Evolutionary conservation across 2,888 invertebrate species (phyloP), one percentile per base, ranked within the genome.

Genomic region (Cyaniris semiargus): DNA sequence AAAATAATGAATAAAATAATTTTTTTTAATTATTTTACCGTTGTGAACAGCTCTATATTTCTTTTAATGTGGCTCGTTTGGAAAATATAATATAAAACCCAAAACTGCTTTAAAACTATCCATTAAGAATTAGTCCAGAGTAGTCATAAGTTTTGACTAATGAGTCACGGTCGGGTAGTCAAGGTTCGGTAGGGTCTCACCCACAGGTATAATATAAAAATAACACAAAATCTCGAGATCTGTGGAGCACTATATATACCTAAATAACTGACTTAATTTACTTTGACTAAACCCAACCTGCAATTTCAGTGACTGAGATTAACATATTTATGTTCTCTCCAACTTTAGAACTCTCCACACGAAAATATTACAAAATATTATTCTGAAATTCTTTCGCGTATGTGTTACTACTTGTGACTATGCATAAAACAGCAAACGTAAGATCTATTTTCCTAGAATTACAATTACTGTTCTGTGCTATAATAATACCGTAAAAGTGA

Each of bases 101-200:
- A 27, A 60, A 66, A 13, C 18, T 6, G 3, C 66, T 66, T 6
- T 27, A 6, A 66, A 15, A 31, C 66, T 3, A 21, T 21, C 27
- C 66, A 23, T 60, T 60, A 60, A 60, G 10, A 66, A 31, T 66
- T 31, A 27, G 18, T 15, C 13, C 1, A 6, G 44, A 27, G 8
- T 13, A 23, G 23, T 66, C 5, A 8, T 15, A 5, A 27, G 6
- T 66, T 27, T 21, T 66, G 21, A 23, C 58, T 21, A 21, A 60
- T 60, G 60, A 66, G 66, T 66, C 66, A 66, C 66, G 66, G 66
- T 66, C 15, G 66, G 66, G 66, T 66, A 66, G 27, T 31, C 27
- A 21, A 6, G 10, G 66, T 66, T 66, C 13, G 66, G 66, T 4
- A 66, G 66, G 66, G 66, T 66, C 66, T 66, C 60, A 66, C 4